These are phyloP conservation scores for Harpalus rufipes DNA, from an alignment of 2,888 invertebrate genomes.

Conservation along the genomic window DNA sequence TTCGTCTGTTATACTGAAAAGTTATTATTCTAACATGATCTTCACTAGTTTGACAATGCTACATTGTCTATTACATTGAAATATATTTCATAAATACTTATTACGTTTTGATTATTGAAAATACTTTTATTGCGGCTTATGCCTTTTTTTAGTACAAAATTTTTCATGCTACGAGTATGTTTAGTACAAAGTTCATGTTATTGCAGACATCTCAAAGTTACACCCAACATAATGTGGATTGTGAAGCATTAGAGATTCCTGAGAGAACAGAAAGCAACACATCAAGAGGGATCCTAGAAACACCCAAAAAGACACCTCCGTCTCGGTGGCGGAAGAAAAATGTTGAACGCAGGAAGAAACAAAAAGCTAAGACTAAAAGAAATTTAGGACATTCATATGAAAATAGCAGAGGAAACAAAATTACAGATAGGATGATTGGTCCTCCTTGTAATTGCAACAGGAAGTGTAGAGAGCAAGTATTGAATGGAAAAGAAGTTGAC, in stretches of 20 bases:
- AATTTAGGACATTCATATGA: background rate
- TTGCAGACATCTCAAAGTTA: background rate
- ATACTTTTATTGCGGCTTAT: background rate
- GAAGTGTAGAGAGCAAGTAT: background rate
- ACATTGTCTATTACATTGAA: too few species aligned
- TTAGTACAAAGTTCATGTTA: background rate
- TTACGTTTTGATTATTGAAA: constrained; percentile 1
- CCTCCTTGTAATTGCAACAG: background rate
- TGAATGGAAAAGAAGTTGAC: background rate
- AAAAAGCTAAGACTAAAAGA: background rate
- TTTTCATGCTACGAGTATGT: background rate
- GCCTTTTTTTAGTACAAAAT: background rate
- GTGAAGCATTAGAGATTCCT: background rate
- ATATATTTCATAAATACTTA: background rate
- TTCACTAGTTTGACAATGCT: too few species aligned
- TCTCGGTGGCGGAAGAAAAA: background rate
- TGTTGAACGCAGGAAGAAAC: background rate
- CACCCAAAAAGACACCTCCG: background rate
- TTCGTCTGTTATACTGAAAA: too few species aligned
- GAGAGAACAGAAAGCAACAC: background rate
- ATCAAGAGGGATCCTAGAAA: background rate
- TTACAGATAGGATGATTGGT: background rate
- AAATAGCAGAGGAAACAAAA: background rate
- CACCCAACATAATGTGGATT: background rate
- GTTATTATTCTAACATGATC: too few species aligned